phyloP scores from a whole-genome alignment of 2,888 invertebrate genomes.

The Cryptocheilus praepositus region DNA sequence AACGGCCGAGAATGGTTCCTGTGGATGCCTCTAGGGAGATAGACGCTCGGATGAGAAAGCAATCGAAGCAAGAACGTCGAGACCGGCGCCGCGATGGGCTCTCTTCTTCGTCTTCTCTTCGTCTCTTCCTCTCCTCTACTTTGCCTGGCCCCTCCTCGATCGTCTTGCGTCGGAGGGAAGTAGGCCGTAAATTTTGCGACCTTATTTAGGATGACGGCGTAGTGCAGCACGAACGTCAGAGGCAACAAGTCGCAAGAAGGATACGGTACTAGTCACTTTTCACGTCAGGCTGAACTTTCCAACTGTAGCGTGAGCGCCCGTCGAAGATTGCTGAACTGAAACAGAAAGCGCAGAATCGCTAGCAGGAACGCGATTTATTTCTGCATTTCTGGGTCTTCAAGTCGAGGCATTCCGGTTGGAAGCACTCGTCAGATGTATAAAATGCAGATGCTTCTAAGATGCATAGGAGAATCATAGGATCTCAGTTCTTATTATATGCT shows the following conservation, averaged over 20 bases:
- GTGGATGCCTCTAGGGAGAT: conserved; percentile 16
- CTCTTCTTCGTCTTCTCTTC: no score
- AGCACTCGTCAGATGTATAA: no score
- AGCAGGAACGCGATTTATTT: no score
- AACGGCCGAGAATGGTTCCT: conserved; percentile 41
- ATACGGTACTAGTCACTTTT: conserved; percentile 19
- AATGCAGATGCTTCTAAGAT: no score
- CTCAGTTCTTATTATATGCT: no score
- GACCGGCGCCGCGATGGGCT: not conserved
- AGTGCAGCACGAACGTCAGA: conserved; percentile 25
- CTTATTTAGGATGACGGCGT: conserved; percentile 48
- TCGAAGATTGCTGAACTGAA: conserved; percentile 33
- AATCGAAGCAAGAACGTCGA: conserved; percentile 33
- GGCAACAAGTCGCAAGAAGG: conserved; percentile 12
- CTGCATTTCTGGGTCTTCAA: no score
- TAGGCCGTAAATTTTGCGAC: conserved; percentile 56
- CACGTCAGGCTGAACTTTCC: conserved; percentile 36
- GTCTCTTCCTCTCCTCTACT: not conserved
- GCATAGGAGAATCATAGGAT: no score
- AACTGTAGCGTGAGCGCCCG: conserved; percentile 22
- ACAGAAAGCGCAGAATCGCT: conserved; percentile 12
- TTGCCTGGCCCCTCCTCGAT: not conserved
- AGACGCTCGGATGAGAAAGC: conserved; percentile 45
- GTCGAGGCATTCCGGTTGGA: no score
- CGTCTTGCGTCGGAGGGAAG: conserved; percentile 42